These are phyloP conservation scores for Microplitis demolitor DNA, from an alignment of 1,140 invertebrate species.

Conservation along the genomic window DNA sequence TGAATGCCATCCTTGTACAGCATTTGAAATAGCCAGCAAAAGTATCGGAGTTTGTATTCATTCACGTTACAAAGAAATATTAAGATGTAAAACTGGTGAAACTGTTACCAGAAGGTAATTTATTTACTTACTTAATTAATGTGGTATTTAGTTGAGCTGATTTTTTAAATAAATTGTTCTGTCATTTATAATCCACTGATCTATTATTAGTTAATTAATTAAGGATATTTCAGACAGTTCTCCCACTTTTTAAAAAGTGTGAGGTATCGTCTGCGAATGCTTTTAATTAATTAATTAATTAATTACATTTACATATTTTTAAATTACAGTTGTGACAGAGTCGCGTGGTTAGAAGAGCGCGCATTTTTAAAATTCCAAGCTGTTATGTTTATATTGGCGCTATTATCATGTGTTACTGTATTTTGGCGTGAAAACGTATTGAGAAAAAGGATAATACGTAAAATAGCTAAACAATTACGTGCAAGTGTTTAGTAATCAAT, in stretches of 20 bases:
- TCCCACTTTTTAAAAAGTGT: too few species aligned
- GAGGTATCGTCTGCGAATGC: background rate
- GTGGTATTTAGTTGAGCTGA: too few species aligned
- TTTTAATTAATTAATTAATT: background rate
- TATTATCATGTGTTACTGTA: slow-evolving; percentile 66
- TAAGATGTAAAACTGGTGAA: slow-evolving; percentile 73
- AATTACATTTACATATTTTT: slow-evolving; percentile 4
- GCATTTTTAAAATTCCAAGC: slow-evolving; percentile 85
- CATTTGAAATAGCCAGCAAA: slow-evolving; percentile 75
- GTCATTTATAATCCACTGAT: too few species aligned
- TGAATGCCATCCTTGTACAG: slow-evolving; percentile 80
- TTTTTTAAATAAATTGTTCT: too few species aligned
- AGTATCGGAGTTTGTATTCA: slow-evolving; percentile 72
- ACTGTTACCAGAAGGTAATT: slow-evolving; percentile 69
- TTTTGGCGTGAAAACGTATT: slow-evolving; percentile 65
- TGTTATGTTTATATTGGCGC: slow-evolving; percentile 70
- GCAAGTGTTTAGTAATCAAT: slow-evolving; percentile 54
- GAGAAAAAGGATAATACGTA: slow-evolving; percentile 64
- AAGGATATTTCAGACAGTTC: too few species aligned
- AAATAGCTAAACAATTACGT: slow-evolving; percentile 66
- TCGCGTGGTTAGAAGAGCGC: slow-evolving; percentile 74
- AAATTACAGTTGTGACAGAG: slow-evolving; percentile 67
- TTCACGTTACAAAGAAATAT: slow-evolving; percentile 73
- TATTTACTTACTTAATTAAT: slow-evolving; percentile 14
- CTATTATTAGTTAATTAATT: too few species aligned